phyloP scores from a whole-genome alignment of 92 coral and sea anemone species.

The Parazoanthus darwini region DNA sequence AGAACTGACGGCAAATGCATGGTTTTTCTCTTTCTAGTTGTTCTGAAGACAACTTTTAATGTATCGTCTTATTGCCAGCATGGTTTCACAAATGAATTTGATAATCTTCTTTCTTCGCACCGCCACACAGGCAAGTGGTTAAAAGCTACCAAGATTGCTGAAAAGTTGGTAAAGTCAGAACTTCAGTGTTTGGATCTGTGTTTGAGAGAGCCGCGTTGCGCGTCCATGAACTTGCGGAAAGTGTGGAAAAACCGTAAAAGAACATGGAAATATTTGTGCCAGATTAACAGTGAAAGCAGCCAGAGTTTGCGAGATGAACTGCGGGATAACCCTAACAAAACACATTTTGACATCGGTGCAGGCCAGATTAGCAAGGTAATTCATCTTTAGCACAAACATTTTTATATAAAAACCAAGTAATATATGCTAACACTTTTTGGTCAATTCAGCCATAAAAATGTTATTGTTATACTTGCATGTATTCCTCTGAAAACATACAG shows the following conservation, averaged over 20 bases:
- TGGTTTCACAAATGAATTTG: background rate
- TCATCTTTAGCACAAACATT: background rate
- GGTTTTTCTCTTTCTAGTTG: background rate
- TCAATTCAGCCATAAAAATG: too few species aligned
- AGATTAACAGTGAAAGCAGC: background rate
- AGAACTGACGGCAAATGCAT: background rate
- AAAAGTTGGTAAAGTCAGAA: background rate
- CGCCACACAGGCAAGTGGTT: constrained; percentile 8
- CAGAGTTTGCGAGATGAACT: background rate
- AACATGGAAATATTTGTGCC: background rate
- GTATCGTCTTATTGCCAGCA: constrained; percentile 1
- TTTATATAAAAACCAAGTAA: too few species aligned
- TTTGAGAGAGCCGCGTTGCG: constrained; percentile 22
- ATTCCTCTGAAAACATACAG: too few species aligned
- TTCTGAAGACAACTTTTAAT: background rate
- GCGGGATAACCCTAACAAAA: background rate
- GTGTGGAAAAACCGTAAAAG: background rate
- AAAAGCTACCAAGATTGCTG: background rate
- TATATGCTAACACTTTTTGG: too few species aligned
- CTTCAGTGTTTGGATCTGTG: constrained; percentile 29
- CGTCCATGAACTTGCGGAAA: constrained; percentile 10
- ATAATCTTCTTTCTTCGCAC: background rate
- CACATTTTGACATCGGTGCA: constrained; percentile 3
- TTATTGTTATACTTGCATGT: too few species aligned
- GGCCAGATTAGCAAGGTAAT: constrained; percentile 21